Conservation (phyloP, 2,113 vertebrate genomes). For the Pionites leucogaster region DNA sequence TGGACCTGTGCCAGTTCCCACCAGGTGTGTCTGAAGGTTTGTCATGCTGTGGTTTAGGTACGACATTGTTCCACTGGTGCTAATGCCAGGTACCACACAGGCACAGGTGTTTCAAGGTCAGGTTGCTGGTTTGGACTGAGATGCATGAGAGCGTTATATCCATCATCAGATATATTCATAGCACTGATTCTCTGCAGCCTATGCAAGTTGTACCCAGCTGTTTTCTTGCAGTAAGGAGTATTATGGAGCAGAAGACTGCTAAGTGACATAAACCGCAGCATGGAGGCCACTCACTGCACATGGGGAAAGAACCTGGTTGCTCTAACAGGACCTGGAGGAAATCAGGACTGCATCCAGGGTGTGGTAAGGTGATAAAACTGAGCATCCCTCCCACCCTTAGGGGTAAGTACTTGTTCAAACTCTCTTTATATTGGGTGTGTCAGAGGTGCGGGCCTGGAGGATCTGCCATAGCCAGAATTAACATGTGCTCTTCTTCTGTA, state of each 20-base stretch:
- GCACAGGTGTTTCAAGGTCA: background rate
- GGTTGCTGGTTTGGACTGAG: background rate
- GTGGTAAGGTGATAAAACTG: conserved; percentile 19
- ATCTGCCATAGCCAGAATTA: conserved; percentile 41
- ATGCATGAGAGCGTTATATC: background rate
- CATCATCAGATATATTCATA: background rate
- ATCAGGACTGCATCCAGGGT: background rate
- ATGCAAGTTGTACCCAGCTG: background rate
- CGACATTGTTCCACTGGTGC: background rate
- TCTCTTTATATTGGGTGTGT: conserved; percentile 22
- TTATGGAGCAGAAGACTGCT: background rate
- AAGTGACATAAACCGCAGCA: background rate
- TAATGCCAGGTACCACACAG: background rate
- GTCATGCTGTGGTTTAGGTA: background rate
- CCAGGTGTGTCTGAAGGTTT: background rate
- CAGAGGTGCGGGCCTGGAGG: conserved; percentile 9
- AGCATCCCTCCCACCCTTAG: conserved; percentile 37
- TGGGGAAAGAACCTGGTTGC: background rate
- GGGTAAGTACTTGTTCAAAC: conserved; percentile 41
- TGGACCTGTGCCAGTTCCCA: background rate
- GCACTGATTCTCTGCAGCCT: background rate
- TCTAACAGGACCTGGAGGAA: conserved; percentile 38
- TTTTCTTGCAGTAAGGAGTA: background rate
- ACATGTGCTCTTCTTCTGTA: background rate
- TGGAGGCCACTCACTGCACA: accelerated